Evolutionary conservation across 2,113 vertebrate genomes (phyloP), one percentile per base, ranked within the genome.

Genomic region (Channa argus): DNA sequence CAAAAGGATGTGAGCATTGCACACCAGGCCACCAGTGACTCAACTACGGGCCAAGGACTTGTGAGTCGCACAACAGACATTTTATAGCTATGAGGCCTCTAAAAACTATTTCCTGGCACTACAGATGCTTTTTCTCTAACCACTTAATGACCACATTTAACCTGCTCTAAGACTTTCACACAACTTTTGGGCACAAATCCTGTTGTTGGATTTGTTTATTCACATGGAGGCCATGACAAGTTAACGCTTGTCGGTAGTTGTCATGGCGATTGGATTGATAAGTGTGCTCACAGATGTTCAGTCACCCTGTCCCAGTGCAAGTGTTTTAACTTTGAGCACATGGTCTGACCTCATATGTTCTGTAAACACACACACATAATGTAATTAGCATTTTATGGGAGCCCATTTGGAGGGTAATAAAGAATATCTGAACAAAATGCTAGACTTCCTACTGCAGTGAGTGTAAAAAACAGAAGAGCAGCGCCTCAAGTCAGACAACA

Each of bases 241-340:
- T 49, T 43, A 37, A 77, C 83, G 67, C 76, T 86, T 81, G 68
- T 74, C 66, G 76, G 59, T 34, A 43, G 76, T 73, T 77, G 65
- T 82, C 85, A 79, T 79, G 64, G 79, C 74, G 81, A 81, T 34
- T 36, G 45, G 78, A 76, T 78, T 79, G 80, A 83, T 86, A 50
- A 80, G 88, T 79, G 84, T 44, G 44, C 71, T 72, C 79, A 76
- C 87, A 90, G 85, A 88, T 91, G 86, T 91, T 80, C 49, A n/a
- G 58, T 85, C 53, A 34, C 71, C 63, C 36, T 70, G 44, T 69
- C 64, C 73, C 52, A 66, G 61, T 76, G 15, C 34, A 55, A 86
- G 63, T 65, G 71, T 80, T 70, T 84, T 86, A 87, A 84, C 85
- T 84, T 71, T 77, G 77, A 86, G 41, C 82, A 74, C 71, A 76